These are phyloP conservation scores for Cuculus canorus DNA, from an alignment of 2,797 vertebrate genomes.

Conservation along the genomic window DNA sequence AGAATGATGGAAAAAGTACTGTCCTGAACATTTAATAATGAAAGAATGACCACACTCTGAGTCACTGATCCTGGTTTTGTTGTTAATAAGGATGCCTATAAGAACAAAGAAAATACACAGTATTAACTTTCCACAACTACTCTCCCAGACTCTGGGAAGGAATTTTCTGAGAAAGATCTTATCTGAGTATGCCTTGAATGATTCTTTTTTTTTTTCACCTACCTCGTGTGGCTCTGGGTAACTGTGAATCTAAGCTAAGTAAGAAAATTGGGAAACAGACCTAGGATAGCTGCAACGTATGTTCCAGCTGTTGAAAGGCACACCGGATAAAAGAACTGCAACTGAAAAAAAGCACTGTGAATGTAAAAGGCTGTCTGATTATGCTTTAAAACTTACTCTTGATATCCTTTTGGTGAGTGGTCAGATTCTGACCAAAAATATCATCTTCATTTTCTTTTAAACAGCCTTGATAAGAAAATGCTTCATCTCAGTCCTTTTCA, in stretches of 20 bases:
- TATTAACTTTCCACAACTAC: background rate
- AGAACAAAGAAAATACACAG: background rate
- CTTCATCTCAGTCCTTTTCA: background rate
- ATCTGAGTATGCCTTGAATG: background rate
- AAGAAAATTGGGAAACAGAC: background rate
- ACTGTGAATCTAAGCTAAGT: background rate
- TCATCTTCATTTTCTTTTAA: background rate
- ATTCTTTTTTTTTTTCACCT: background rate
- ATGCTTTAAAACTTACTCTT: background rate
- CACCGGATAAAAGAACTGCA: background rate
- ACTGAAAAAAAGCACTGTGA: background rate
- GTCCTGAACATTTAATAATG: background rate
- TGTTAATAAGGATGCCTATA: background rate
- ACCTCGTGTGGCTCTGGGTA: background rate
- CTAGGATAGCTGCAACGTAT: too few species aligned
- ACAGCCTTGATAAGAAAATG: background rate
- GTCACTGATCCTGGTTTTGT: background rate
- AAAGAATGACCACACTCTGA: background rate
- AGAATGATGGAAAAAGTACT: background rate
- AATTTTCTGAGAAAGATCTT: background rate
- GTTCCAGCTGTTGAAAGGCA: background rate
- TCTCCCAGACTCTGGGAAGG: background rate
- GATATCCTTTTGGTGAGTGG: background rate
- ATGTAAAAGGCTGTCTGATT: background rate
- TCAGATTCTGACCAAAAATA: background rate